Base-by-base conservation (phyloP, 1,140 invertebrate genomes). In the Kradibia gibbosae region DNA sequence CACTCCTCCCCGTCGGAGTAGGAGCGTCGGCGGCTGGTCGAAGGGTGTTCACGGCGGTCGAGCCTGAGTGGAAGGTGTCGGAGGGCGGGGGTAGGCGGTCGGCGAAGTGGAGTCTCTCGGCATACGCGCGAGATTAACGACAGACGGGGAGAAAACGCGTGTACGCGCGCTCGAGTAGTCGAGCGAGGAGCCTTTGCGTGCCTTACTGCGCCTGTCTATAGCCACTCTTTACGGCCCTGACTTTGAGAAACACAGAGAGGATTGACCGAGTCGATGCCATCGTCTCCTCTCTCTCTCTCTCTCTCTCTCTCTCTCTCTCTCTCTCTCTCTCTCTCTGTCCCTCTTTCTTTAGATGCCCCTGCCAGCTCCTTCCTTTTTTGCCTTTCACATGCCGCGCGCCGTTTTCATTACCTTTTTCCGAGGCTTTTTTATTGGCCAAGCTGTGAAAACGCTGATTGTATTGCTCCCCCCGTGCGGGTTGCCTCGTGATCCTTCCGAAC, bases 231-330 rank as follows among this genome's bases (percentile, higher is more conserved):
- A 62, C 78, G 70, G 65, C 78, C 78, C 78, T 80, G 78, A 73
- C 78, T 62, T 80, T 73, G 67, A 81, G 79, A 81, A 70, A 53
- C 13, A 11, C 22, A 45, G n/a, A 39, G 39, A 65, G 45, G 72
- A 80, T 71, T 67, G 79, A 75, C 79, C 79, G 71, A 74, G 78
- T 80, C 78, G 79, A 81, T 75, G 72, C 11, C 74, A 80, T 80
- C 78, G 78, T 10, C 70, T 60, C 1, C n/a, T n/a, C 1, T 57
- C 15, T 65, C 60, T 17, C 55, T 73, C 48, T n/a, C 17, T 50
- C n/a, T 73, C 20, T 11, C 20, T n/a, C 11, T 73, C 72, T 17
- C 3, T 36, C 8, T n/a, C 22, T 1, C 34, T 48, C 8, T 48
- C 22, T 8, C 39, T 67, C 25, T 45, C 71, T 34, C 25, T 62